Evolutionary conservation across 1,140 invertebrate genomes (phyloP).

Genomic region (Penaeus vannamei): DNA sequence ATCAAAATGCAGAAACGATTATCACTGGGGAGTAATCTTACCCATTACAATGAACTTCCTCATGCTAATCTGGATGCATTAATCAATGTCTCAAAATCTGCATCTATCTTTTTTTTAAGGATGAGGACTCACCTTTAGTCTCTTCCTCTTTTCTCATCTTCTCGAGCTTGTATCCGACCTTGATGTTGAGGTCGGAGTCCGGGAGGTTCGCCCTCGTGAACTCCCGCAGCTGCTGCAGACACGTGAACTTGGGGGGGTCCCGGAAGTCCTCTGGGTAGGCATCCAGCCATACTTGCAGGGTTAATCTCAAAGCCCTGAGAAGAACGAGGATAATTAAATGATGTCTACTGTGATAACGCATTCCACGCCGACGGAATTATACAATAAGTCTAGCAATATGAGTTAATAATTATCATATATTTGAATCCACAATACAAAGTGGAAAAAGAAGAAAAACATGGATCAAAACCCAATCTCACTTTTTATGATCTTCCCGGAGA

Average conservation of each 20-base stretch:
- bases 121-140: constrained; percentile 73
- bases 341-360: background rate
- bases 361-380: no score
- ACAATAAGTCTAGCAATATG: no score
- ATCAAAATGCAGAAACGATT: no score
- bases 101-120: constrained; percentile 68
- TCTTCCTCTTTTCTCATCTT: constrained; percentile 76
- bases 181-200: constrained; percentile 73
- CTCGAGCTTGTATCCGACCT: constrained; percentile 80
- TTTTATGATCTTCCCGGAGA: constrained; percentile 80
- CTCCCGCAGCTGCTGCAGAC: constrained; percentile 72
- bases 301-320: constrained; percentile 82
- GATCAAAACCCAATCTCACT: constrained; percentile 79
- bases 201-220: constrained; percentile 73
- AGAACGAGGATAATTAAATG: background rate
- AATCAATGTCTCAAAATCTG: background rate
- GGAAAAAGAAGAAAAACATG: constrained; percentile 31
- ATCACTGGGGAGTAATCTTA: no score
- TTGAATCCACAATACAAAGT: constrained; percentile 6
- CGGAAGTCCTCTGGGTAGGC: constrained; percentile 97
- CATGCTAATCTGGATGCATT: background rate
- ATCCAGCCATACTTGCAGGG: constrained; percentile 96
- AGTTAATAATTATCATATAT: background rate
- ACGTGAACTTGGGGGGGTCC: constrained; percentile 81
- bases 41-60: background rate